A percentile compares a stretch with the other conserved stretches of the same genome.
These are phyloP conservation scores for Engraulis encrasicolus DNA, from an alignment of 2,113 vertebrate species.

Conservation along the genomic window DNA sequence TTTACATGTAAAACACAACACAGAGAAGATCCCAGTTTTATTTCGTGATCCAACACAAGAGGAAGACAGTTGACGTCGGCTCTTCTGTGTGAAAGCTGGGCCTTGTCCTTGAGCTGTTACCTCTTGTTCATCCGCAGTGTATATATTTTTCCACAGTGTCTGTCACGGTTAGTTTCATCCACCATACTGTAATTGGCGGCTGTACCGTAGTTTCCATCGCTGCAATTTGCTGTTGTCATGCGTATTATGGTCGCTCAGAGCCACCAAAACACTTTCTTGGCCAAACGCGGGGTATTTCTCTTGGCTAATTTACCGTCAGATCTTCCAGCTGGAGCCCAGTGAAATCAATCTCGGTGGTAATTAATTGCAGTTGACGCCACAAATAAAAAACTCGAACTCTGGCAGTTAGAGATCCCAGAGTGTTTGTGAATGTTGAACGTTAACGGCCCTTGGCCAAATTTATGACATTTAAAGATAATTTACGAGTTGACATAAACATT, in stretches of 20 bases:
- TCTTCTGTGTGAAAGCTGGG: no score
- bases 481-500: background rate
- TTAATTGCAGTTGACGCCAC: background rate
- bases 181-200: background rate
- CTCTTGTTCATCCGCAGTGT: no score
- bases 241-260: background rate
- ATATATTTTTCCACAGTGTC: no score
- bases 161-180: background rate
- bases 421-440: background rate
- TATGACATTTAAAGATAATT: background rate
- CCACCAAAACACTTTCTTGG: background rate
- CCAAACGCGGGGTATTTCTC: background rate
- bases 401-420: background rate
- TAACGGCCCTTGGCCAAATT: background rate
- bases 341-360: background rate
- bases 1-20: no score
- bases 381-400: conserved; percentile 7
- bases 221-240: background rate
- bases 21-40: no score
- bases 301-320: background rate
- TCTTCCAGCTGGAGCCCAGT: background rate
- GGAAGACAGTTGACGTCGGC: no score
- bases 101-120: no score
- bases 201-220: background rate
- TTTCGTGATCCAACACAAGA: no score